phyloP scores from a whole-genome alignment of 2,888 invertebrate species.

The Drosophila melanosoma region DNA sequence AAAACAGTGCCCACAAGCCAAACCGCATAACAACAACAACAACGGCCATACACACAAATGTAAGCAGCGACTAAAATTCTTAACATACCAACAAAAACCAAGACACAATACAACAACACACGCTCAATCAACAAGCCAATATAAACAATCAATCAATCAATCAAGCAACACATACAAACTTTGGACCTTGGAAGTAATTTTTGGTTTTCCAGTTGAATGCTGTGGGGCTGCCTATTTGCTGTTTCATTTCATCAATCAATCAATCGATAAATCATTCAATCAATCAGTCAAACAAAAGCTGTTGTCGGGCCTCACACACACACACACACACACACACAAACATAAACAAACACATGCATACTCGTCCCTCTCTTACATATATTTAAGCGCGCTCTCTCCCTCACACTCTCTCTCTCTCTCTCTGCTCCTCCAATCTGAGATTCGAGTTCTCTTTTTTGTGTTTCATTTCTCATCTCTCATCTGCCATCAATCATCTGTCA shows the following conservation, averaged over 20 bases:
- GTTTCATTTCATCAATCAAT: slow-evolving; percentile 46
- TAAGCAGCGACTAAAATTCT: slow-evolving; percentile 64
- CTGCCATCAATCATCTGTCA: slow-evolving; percentile 20
- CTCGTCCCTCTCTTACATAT: slow-evolving; percentile 16
- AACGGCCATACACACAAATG: slow-evolving; percentile 71
- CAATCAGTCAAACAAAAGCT: slow-evolving; percentile 41
- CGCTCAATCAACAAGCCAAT: slow-evolving; percentile 55
- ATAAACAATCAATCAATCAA: slow-evolving; percentile 54
- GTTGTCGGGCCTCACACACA: slow-evolving; percentile 45
- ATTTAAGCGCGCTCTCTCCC: slow-evolving; percentile 1
- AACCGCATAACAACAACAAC: slow-evolving; percentile 23
- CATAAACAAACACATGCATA: slow-evolving; percentile 17
- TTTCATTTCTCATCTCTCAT: slow-evolving; percentile 8
- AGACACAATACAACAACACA: slow-evolving; percentile 43
- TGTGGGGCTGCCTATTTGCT: slow-evolving; percentile 64
- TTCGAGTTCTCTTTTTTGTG: slow-evolving; percentile 5
- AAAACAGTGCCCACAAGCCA: slow-evolving; percentile 34
- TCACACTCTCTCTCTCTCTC: slow-evolving; percentile 24
- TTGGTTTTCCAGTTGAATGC: slow-evolving; percentile 26
- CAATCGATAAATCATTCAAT: slow-evolving; percentile 35
- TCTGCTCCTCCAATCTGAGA: slow-evolving; percentile 20
- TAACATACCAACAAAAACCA: slow-evolving; percentile 21
- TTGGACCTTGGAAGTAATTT: slow-evolving; percentile 16
- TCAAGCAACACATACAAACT: slow-evolving; percentile 52
- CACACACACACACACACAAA: slow-evolving; percentile 17